A percentile compares a stretch with the other conserved stretches of the same genome.
These are phyloP conservation scores for Drosophila subquinaria DNA, from an alignment of 2,888 invertebrate genomes.

Conservation along the genomic window DNA sequence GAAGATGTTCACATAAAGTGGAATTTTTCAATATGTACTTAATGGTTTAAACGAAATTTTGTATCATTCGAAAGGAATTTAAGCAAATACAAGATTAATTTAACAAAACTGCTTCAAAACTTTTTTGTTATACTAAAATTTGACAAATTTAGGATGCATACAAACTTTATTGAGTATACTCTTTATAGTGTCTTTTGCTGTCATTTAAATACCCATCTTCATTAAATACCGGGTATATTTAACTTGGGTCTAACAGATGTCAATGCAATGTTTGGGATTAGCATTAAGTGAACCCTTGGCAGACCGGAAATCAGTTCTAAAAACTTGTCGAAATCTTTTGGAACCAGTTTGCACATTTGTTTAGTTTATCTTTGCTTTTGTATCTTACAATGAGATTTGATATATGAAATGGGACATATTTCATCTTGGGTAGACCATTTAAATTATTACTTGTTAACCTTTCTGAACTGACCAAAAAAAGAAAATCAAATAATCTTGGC, in stretches of 20 bases:
- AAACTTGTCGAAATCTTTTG: conserved; percentile 13
- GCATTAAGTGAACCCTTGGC: conserved; percentile 14
- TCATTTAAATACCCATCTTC: neutral
- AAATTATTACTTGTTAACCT: conserved; percentile 45
- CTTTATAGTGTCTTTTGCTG: neutral
- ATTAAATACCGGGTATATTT: conserved; percentile 13
- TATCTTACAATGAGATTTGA: conserved; percentile 17
- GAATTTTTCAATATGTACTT: no score
- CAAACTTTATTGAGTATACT: no score
- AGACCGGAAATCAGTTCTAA: conserved; percentile 43
- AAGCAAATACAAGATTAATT: no score
- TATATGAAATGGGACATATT: neutral
- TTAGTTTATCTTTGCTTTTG: conserved; percentile 14
- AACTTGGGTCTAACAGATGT: conserved; percentile 25
- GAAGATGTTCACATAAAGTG: no score
- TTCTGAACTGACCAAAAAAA: conserved; percentile 21
- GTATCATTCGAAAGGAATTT: no score
- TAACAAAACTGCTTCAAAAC: no score
- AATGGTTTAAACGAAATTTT: no score
- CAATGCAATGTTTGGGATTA: conserved; percentile 40
- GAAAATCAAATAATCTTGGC: conserved; percentile 30
- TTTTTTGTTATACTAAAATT: no score
- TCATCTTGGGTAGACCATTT: conserved; percentile 11
- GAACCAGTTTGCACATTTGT: conserved; percentile 48
- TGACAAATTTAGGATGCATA: no score